Conservation (phyloP, 2,888 invertebrate species). For the Acanthosoma haemorrhoidale region DNA sequence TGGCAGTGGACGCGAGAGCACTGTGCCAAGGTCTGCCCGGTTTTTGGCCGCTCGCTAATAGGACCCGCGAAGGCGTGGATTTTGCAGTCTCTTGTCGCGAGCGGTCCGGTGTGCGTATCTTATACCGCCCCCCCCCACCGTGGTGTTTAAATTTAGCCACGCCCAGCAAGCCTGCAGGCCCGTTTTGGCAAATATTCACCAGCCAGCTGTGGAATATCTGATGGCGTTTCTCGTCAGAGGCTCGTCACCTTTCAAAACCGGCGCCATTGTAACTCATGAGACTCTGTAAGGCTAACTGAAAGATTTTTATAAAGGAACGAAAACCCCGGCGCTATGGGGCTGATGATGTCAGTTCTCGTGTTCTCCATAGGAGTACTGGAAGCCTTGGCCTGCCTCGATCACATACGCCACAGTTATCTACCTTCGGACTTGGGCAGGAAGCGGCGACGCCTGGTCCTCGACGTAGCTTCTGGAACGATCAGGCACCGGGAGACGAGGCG, state of each 20-base stretch:
- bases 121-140: background rate
- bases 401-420: slow-evolving; percentile 50
- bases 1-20: slow-evolving; percentile 2
- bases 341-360: slow-evolving; percentile 66
- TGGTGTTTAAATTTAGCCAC: background rate
- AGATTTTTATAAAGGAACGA: no score
- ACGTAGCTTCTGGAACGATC: slow-evolving; percentile 28
- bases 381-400: slow-evolving; percentile 55
- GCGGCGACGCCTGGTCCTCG: slow-evolving; percentile 30
- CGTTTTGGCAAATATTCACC: background rate
- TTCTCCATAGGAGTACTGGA: slow-evolving; percentile 71
- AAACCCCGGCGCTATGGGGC: slow-evolving; percentile 62
- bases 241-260: background rate
- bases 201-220: background rate
- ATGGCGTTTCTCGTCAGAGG: background rate
- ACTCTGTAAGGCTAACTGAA: no score
- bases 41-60: slow-evolving; percentile 20
- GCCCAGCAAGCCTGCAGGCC: background rate
- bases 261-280: no score
- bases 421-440: slow-evolving; percentile 32
- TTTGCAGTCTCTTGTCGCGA: slow-evolving; percentile 25
- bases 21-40: slow-evolving; percentile 13
- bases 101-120: slow-evolving; percentile 14
- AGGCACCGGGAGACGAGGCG: slow-evolving; percentile 32
- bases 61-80: slow-evolving; percentile 22